Evolutionary conservation across 2,797 vertebrate species (phyloP), one percentile per base, ranked within the genome.

Genomic region (Megaceryle alcyon): DNA sequence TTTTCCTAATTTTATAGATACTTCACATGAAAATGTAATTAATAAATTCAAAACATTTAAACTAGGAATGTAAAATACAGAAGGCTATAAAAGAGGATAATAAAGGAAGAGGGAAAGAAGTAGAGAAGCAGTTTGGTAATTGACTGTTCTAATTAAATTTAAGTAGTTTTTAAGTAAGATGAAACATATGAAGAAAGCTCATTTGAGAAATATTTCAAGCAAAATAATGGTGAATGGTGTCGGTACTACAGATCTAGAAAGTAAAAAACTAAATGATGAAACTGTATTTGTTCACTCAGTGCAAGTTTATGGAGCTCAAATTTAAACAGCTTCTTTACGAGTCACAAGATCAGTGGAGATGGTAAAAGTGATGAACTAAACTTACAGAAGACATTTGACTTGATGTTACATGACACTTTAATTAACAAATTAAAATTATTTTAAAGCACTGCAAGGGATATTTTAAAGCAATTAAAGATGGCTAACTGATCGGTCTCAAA

Each of bases 391-490:
- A 17, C 72, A 92, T 94, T 95, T 94, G 82, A 89, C 35, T 86
- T 87, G 79, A 90, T 89, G 43, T 39, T 85, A 81, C 72, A 75
- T 65, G 82, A 51, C 69, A 87, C 11, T 92, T 91, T 59, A 93
- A 92, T 94, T 94, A 94, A 94, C 56, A 91, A 86, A 78, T 51
- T 48, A 54, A 77, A 86, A 68, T 33, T 85, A 87, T 68, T 96
- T 85, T 43, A 91, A 84, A 92, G 49, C 26, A 87, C 83, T 90
- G 88, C 44, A 77, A 90, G 57, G 44, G 31, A 48, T 82, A 93
- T 90, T 84, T 92, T 20, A 89, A 91, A 87, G 51, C 7, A 21
- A 92, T 88, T 90, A 92, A 91, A 75, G 72, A 91, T 57, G 39
- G 49, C 41, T 91, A 93, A 91, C 69, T 61, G 79, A 81, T 76